Evolutionary conservation across 2,113 vertebrate species (phyloP).

Genomic region (sheep (Ovis aries)): DNA sequence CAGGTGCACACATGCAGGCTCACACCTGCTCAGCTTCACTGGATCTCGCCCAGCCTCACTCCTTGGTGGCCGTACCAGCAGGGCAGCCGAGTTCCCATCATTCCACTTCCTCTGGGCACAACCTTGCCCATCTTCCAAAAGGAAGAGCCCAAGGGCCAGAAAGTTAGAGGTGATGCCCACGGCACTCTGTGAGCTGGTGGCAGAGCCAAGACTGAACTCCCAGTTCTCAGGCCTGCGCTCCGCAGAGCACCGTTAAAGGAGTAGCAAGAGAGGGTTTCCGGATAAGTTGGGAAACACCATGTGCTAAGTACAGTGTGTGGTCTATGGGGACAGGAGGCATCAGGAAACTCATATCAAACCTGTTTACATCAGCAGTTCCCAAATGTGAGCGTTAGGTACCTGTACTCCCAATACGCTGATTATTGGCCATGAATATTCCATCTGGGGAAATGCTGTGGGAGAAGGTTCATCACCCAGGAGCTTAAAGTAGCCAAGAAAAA

Average conservation of each 20-base stretch:
- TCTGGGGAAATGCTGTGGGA: not conserved
- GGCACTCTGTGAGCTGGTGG: not conserved
- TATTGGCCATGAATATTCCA: no score
- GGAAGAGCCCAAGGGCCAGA: not conserved
- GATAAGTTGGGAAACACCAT: not conserved
- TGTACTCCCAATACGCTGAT: not conserved
- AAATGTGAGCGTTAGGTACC: fast-evolving
- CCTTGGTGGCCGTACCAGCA: fast-evolving
- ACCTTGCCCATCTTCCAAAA: not conserved
- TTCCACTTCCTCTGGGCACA: no score
- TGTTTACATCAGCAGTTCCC: not conserved
- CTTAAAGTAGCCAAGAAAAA: not conserved
- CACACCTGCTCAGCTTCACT: not conserved
- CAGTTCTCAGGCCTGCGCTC: no score
- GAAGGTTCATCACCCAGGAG: not conserved
- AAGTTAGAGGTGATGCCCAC: not conserved
- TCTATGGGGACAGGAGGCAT: fast-evolving
- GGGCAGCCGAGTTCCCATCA: not conserved
- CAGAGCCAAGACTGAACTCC: not conserved
- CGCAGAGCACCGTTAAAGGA: fast-evolving
- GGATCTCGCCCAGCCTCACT: not conserved
- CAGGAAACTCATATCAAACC: not conserved
- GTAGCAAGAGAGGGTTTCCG: not conserved
- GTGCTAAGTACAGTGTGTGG: fast-evolving
- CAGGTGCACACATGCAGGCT: not conserved